Evolutionary conservation across 2,113 vertebrate genomes (phyloP), one percentile per base, ranked within the genome.

Genomic region (Ammodytes dubius): DNA sequence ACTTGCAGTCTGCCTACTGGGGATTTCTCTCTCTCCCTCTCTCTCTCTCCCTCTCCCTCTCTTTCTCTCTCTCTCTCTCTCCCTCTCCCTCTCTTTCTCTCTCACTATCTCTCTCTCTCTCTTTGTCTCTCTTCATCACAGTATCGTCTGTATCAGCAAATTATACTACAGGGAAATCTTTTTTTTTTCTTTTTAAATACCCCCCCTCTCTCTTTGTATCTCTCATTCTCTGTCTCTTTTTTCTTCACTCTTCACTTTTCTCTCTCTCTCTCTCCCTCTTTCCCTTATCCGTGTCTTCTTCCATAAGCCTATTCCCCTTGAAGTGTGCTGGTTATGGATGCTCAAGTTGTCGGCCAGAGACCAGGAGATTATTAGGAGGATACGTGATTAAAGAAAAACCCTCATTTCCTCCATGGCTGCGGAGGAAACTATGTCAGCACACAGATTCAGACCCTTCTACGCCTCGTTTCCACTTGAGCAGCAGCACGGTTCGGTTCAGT

Each of bases 81-180:
- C n/a, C 8, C 19, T 46, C 42, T 40, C 9, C 14, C 66, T 47
- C 27, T 10, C 67, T 79, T 50, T 40, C 58, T 63, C n/a, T 46
- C 59, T 42, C 45, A 2, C 35, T 77, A 11, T 45, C 47, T 75
- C 63, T 67, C 52, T 67, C 10, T 58, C 52, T 35, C 14, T 37
- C 56, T 70, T 19, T 66, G 40, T 70, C 56, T 81, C 81, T 80
- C 74, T 87, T 77, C 85, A 88, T 92, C 78, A 81, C 85, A 84
- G 87, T 93, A 91, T 94, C 79, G 49, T 89, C 85, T 86, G 85
- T 87, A 93, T 93, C 93, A 94, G 91, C 89, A 94, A 87, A 92
- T 94, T 93, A 93, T 91, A 91, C 91, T 86, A 88, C 81, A 69
- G 90, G 88, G 91, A 87, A 86, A 85, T 91, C 52, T 87, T 89